Evolutionary conservation across 2,888 invertebrate species (phyloP).

Genomic region (Cephonodes hylas): DNA sequence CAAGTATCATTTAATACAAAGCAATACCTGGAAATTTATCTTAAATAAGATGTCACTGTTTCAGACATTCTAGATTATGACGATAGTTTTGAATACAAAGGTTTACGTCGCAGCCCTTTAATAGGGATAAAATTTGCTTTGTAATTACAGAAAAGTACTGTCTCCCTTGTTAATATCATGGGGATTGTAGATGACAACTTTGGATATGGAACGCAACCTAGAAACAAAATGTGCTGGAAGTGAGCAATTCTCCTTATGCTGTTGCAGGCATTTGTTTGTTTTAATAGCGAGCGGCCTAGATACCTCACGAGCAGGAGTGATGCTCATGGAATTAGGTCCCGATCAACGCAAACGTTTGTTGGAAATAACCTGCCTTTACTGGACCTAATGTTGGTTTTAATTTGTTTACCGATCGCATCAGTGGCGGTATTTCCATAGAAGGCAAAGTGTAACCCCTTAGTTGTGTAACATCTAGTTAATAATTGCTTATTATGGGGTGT

Average conservation of each 20-base stretch:
- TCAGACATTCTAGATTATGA: neutral
- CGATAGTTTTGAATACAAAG: neutral
- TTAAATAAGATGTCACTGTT: neutral
- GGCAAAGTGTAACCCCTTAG: too few relatives aligned
- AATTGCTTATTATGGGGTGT: too few relatives aligned
- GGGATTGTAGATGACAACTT: slow-evolving; percentile 5
- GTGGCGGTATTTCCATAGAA: too few relatives aligned
- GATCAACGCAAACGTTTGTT: neutral
- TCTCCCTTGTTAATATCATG: neutral
- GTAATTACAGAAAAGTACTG: neutral
- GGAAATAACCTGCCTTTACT: neutral
- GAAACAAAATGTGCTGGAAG: neutral
- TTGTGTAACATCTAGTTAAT: too few relatives aligned
- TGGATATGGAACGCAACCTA: slow-evolving; percentile 10
- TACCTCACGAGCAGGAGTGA: neutral
- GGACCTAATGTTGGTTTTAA: too few relatives aligned
- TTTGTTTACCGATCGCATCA: too few relatives aligned
- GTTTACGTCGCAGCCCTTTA: neutral
- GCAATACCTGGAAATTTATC: too few relatives aligned
- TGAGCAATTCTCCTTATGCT: neutral
- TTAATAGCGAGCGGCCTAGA: neutral
- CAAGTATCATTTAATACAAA: too few relatives aligned
- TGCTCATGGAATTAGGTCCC: neutral
- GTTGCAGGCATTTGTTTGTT: neutral
- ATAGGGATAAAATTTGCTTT: neutral